Percentiles rank a stretch among this genome's conserved stretches.
phyloP scores from a whole-genome alignment of 2,888 invertebrate species.

The Prenolepis imparis region DNA sequence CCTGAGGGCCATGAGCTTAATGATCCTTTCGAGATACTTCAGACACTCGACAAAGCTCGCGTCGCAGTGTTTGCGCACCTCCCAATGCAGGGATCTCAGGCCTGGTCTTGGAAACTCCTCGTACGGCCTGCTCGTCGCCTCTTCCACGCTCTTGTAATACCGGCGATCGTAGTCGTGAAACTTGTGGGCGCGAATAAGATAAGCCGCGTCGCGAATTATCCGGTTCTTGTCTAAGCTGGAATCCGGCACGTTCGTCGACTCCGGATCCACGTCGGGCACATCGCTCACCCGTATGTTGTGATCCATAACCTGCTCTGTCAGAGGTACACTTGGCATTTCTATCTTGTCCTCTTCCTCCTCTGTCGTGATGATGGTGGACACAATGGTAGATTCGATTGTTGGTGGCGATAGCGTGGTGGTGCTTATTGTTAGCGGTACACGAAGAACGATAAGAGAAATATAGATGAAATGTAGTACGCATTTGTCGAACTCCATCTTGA shows the following conservation, averaged over 20 bases:
- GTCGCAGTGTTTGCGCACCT: conserved; percentile 88
- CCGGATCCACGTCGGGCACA: conserved; percentile 71
- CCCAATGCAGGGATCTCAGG: conserved; percentile 88
- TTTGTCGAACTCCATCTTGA: conserved; percentile 38
- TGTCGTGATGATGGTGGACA: conserved; percentile 29
- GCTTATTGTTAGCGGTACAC: neutral
- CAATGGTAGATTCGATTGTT: neutral
- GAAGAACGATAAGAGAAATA: neutral
- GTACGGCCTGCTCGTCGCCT: conserved; percentile 82
- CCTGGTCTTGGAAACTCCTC: conserved; percentile 88
- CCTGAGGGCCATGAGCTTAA: conserved; percentile 85
- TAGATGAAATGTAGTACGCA: neutral
- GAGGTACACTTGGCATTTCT: conserved; percentile 66
- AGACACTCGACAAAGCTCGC: conserved; percentile 88
- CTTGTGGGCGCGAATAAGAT: conserved; percentile 89
- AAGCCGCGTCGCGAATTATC: conserved; percentile 88
- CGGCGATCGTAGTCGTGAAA: conserved; percentile 89
- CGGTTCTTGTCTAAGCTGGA: conserved; percentile 81
- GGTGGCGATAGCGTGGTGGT: conserved; percentile 3
- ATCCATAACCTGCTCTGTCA: conserved; percentile 79
- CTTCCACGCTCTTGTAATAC: conserved; percentile 83
- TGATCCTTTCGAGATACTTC: conserved; percentile 87
- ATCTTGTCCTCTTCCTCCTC: conserved; percentile 52
- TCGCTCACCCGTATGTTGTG: conserved; percentile 77
- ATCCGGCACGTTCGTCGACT: conserved; percentile 63